Percentiles rank a stretch among this genome's conserved stretches.
Conservation (phyloP, 1,140 invertebrate genomes). For the Cyclargus thomasi region DNA sequence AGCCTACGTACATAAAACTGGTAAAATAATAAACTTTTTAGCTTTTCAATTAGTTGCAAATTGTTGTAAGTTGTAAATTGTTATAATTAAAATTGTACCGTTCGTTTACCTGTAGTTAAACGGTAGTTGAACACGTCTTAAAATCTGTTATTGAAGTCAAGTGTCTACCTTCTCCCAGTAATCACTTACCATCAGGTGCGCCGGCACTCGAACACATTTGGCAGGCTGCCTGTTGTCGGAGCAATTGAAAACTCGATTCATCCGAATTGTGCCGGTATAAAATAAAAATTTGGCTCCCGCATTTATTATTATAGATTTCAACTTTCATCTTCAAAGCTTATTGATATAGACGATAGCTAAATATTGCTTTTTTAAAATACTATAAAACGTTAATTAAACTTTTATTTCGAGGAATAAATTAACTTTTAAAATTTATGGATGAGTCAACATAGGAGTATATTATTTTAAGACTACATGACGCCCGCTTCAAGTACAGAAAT, state of each 20-base stretch:
- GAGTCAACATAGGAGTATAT: too few species aligned
- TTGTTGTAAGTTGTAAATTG: too few species aligned
- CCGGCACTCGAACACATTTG: background rate
- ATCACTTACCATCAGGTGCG: background rate
- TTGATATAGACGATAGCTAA: background rate
- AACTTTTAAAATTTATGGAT: too few species aligned
- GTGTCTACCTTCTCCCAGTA: background rate
- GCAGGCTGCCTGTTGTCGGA: background rate
- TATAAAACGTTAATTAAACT: background rate
- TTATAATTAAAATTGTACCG: too few species aligned
- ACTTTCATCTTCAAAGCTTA: slow-evolving; percentile 13
- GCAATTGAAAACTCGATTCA: slow-evolving; percentile 8
- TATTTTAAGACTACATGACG: too few species aligned
- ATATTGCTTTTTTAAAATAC: background rate
- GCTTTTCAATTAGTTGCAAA: too few species aligned
- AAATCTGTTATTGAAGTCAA: background rate
- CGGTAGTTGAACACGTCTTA: too few species aligned
- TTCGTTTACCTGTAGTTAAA: too few species aligned
- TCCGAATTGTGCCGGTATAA: background rate
- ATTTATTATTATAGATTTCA: background rate
- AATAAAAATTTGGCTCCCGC: slow-evolving; percentile 4
- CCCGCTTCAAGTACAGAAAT: too few species aligned
- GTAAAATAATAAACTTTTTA: too few species aligned
- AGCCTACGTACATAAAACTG: too few species aligned
- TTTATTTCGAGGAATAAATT: background rate